Evolutionary conservation across 2,113 vertebrate species (phyloP).

Genomic region (Platichthys flesus): DNA sequence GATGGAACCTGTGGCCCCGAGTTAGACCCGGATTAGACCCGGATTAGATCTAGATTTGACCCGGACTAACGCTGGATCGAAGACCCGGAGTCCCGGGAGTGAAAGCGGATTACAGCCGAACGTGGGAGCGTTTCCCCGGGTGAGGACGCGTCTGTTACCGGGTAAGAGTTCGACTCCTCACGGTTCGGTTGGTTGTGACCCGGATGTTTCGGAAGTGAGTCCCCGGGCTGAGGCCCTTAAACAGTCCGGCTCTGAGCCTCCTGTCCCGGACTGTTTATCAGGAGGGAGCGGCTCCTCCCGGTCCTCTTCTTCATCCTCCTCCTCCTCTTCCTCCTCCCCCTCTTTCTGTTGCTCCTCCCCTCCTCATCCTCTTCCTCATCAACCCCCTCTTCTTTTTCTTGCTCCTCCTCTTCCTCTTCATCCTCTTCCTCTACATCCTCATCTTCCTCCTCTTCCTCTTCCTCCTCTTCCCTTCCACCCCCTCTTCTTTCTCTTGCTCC

Average conservation of each 20-base stretch:
- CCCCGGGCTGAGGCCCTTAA: conserved; percentile 15
- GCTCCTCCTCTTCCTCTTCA: conserved; percentile 13
- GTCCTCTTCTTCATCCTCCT: too few relatives aligned
- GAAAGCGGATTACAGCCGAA: not conserved
- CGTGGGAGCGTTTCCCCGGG: not conserved
- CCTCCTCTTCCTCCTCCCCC: too few relatives aligned
- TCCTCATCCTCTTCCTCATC: too few relatives aligned
- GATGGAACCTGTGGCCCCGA: conserved; percentile 10
- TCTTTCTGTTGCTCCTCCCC: too few relatives aligned
- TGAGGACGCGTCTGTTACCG: conserved; percentile 7
- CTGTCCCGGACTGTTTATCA: conserved; percentile 54
- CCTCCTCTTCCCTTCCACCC: too few relatives aligned
- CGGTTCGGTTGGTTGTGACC: not conserved
- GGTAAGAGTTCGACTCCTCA: conserved; percentile 24
- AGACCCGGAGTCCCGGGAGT: not conserved
- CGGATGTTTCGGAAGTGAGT: not conserved
- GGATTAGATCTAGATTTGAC: not conserved
- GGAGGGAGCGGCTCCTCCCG: conserved; percentile 66
- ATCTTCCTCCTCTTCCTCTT: too few relatives aligned
- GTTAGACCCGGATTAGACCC: not conserved
- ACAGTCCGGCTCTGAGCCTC: conserved; percentile 22
- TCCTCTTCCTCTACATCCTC: not conserved
- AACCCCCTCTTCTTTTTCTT: too few relatives aligned
- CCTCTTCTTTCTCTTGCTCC: too few relatives aligned
- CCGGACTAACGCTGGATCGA: too few relatives aligned